Conservation (phyloP, 2,797 vertebrate species). For the Aeoliscus strigatus region DNA sequence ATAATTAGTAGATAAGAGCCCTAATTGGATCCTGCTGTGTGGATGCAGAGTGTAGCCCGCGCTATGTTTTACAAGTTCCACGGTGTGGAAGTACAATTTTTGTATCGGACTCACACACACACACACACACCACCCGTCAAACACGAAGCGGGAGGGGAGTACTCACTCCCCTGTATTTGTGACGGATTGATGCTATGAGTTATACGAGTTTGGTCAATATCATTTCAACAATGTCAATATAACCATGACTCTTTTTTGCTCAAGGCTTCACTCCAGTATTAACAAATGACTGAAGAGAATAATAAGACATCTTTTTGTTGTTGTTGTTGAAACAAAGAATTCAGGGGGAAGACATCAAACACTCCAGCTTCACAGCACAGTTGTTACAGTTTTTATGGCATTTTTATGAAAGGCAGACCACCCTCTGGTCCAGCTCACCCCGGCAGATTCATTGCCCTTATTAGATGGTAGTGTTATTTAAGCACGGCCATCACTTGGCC, state of each 20-base stretch:
- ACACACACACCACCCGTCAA: slow-evolving; percentile 50
- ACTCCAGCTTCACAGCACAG: slow-evolving; percentile 33
- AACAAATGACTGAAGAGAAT: too few species aligned
- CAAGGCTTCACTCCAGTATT: too few species aligned
- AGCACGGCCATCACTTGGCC: slow-evolving; percentile 46
- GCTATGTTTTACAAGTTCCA: slow-evolving; percentile 72
- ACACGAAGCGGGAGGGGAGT: slow-evolving; percentile 35
- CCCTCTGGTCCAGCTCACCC: slow-evolving; percentile 44
- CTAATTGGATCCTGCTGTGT: slow-evolving; percentile 76
- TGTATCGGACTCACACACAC: too few species aligned
- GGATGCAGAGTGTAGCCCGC: slow-evolving; percentile 67
- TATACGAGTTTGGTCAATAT: too few species aligned
- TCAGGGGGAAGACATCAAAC: slow-evolving; percentile 56
- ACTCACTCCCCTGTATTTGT: slow-evolving; percentile 17
- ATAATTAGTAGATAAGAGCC: slow-evolving; percentile 82
- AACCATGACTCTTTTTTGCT: too few species aligned
- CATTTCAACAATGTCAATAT: too few species aligned
- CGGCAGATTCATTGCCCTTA: slow-evolving; percentile 41
- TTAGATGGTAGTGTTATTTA: slow-evolving; percentile 55
- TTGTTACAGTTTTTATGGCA: slow-evolving; percentile 61
- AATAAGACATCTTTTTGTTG: slow-evolving; percentile 23
- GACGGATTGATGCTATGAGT: background rate
- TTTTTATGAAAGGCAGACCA: slow-evolving; percentile 51
- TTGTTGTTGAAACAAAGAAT: slow-evolving; percentile 38
- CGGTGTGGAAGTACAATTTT: slow-evolving; percentile 61